These are phyloP conservation scores for Phlogophora meticulosa DNA, from an alignment of 2,888 invertebrate genomes.

Conservation along the genomic window DNA sequence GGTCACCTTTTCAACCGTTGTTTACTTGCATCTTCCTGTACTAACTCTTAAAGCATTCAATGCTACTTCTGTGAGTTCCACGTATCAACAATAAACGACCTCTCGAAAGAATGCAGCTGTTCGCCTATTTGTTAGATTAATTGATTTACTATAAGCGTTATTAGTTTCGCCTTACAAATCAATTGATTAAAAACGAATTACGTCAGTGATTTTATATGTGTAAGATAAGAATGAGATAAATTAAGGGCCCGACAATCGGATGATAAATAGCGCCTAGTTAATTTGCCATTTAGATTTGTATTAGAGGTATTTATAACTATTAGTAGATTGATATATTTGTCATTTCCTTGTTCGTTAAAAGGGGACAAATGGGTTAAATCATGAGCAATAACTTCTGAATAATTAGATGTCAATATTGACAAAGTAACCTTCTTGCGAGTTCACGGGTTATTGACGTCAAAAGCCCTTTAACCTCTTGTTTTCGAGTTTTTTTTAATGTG, in stretches of 20 bases:
- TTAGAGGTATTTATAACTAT: slow-evolving; percentile 21
- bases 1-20: slow-evolving; percentile 72
- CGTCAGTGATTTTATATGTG: slow-evolving; percentile 50
- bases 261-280: slow-evolving; percentile 54
- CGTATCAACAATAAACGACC: slow-evolving; percentile 80
- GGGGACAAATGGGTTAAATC: slow-evolving; percentile 9
- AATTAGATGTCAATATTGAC: slow-evolving; percentile 43
- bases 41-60: slow-evolving; percentile 68
- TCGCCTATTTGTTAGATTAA: slow-evolving; percentile 75
- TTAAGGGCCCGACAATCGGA: slow-evolving; percentile 52
- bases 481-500: slow-evolving; percentile 22
- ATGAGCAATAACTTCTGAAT: slow-evolving; percentile 35
- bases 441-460: slow-evolving; percentile 50
- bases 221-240: slow-evolving; percentile 49
- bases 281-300: slow-evolving; percentile 56
- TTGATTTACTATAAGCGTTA: slow-evolving; percentile 72
- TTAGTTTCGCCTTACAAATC: slow-evolving; percentile 60
- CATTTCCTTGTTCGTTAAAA: slow-evolving; percentile 46
- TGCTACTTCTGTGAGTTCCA: slow-evolving; percentile 73
- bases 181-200: slow-evolving; percentile 54
- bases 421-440: slow-evolving; percentile 29
- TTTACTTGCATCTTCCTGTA: slow-evolving; percentile 68
- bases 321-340: slow-evolving; percentile 46
- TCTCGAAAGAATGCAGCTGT: slow-evolving; percentile 74
- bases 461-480: slow-evolving; percentile 45